Evolutionary conservation across 2,797 vertebrate species (phyloP), one percentile per base, ranked within the genome.

Genomic region (Pampus argenteus): DNA sequence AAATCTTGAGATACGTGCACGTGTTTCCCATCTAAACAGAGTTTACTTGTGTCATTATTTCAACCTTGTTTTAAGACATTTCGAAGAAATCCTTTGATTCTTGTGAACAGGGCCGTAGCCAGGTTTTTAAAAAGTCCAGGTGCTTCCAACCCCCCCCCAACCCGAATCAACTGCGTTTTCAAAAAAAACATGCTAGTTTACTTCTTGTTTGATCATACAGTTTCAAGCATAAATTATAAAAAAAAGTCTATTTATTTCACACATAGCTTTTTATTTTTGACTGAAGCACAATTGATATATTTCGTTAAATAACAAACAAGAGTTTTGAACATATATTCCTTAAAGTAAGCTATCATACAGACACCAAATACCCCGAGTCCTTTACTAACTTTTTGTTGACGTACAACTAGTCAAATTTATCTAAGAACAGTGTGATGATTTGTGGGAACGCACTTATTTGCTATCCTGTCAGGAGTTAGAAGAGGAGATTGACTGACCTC

Each of bases 11-110:
- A 59, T 63, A 52, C 68, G 18, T 38, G 38, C 61, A 11, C 22
- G 59, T 62, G 48, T 51, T 78, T 76, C 61, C 56, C 38, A 72
- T 49, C 60, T 54, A 45, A 22, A 62, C 22, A 72, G 20, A 18
- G 17, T 25, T 47, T 59, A 15, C 20, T 40, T 36, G 25, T 26
- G 17, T 15, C 14, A 38, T 67, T 67, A 20, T 28, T 26, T 74
- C 42, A 29, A 34, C 18, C 45, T 58, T 0, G 2, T 68, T 76
- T 48, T 44, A 45, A 48, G 8, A 38, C 50, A 28, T 18, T 48
- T 58, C 3, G 6, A 26, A 20, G 47, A 25, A 45, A 5, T 7
- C 7, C 1, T 9, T 4, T 45, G 23, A 36, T 6, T 34, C 11
- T 36, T 36, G 11, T 36, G 34, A 36, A 36, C 9, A 11, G 34